These are phyloP conservation scores for Mechanitis messenoides DNA, from an alignment of 2,888 invertebrate species.

Conservation along the genomic window DNA sequence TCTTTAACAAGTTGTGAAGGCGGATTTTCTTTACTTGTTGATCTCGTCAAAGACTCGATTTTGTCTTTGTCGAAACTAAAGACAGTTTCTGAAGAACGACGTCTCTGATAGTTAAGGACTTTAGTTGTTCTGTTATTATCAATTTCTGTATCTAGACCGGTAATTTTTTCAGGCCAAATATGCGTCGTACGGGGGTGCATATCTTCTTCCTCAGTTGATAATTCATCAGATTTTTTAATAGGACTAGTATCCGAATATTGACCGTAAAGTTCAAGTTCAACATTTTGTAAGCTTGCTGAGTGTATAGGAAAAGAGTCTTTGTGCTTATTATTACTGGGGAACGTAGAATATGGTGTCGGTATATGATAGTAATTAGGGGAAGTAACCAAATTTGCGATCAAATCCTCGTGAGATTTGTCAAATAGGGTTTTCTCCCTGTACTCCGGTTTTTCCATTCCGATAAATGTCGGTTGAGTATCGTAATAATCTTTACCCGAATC, in stretches of 20 bases:
- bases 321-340: constrained; percentile 76
- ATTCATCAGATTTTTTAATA: constrained; percentile 60
- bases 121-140: constrained; percentile 63
- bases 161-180: constrained; percentile 76
- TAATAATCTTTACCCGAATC: constrained; percentile 80
- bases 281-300: constrained; percentile 82
- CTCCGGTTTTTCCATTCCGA: constrained; percentile 64
- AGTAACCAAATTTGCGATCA: constrained; percentile 71
- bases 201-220: constrained; percentile 74
- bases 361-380: constrained; percentile 74
- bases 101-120: constrained; percentile 74
- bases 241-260: constrained; percentile 58
- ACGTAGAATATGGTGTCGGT: constrained; percentile 79
- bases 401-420: constrained; percentile 77
- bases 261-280: constrained; percentile 80
- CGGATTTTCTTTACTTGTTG: constrained; percentile 60
- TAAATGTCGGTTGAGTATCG: constrained; percentile 71
- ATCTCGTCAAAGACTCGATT: constrained; percentile 82
- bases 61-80: constrained; percentile 87
- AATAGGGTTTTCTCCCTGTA: constrained; percentile 72
- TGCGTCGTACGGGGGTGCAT: constrained; percentile 67
- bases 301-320: constrained; percentile 79
- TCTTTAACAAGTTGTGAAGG: constrained; percentile 64
- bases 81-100: constrained; percentile 83
- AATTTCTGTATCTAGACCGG: constrained; percentile 71